Evolutionary conservation across 2,888 invertebrate species (phyloP), one percentile per base, ranked within the genome.

Genomic region (Bombylius major): DNA sequence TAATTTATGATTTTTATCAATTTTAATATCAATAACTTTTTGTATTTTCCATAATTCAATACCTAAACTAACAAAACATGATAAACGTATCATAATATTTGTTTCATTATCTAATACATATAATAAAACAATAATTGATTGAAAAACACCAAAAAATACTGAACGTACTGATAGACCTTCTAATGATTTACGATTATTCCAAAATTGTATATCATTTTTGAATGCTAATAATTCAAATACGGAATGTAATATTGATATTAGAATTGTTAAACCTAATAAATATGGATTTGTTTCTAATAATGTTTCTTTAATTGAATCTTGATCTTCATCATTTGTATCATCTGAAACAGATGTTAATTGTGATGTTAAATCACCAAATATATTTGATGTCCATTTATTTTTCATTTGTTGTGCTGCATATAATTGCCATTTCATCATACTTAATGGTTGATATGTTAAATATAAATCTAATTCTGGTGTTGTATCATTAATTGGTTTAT

Each of bases 141-240:
- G 97, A 75, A 99, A 97, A 6, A 99, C 96, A 67, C 92, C 94
- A 76, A 99, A 99, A 75, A 99, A 95, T 36, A 99, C 97, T 1
- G 94, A 96, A 62, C 98, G 83, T 5, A 99, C 98, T 0, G 98
- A 98, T 46, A 99, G 79, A 11, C 98, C 98, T 76, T 99, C 98
- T 50, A 99, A 77, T 0, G 95, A 94, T 70, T 97, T 93, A 14
- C 97, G 82, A 67, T 95, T 96, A 66, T 95, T 94, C 99, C 99
- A 99, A 72, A 99, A 99, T 74, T 99, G 99, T 67, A 99, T 99
- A 73, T 99, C 99, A 77, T 99, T 99, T 78, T 99, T 99, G 74
- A 99, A 99, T 48, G 99, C 99, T 56, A 99, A 78, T 63, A 99
- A 82, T 74, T 99, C 99, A 77, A 99, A 99, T 60, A 99, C 84